These are phyloP conservation scores for Leptothorax acervorum DNA, from an alignment of 2,888 invertebrate genomes.

Conservation along the genomic window DNA sequence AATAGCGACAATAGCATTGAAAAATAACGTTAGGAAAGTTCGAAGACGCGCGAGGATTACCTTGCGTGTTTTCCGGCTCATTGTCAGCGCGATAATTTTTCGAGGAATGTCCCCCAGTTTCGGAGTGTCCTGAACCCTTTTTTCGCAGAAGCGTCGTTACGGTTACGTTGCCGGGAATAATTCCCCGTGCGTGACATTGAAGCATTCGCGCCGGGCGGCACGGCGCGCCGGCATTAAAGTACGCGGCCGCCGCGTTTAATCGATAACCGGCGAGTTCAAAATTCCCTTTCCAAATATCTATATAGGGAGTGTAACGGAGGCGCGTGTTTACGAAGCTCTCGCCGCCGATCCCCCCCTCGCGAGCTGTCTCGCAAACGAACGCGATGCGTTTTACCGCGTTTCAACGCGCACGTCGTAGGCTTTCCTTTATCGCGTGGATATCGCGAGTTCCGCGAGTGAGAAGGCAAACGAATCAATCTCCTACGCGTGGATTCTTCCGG, in stretches of 20 bases:
- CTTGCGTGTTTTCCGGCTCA: not conserved
- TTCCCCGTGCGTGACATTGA: conserved; percentile 53
- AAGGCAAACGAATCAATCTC: not conserved
- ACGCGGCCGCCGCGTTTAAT: conserved; percentile 45
- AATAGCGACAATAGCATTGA: not conserved
- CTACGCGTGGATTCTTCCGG: not conserved
- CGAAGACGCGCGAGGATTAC: too few species aligned
- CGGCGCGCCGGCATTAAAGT: conserved; percentile 49
- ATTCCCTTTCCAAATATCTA: conserved; percentile 56
- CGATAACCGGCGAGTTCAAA: conserved; percentile 54
- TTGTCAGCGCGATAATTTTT: not conserved
- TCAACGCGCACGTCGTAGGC: not conserved
- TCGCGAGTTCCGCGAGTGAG: conserved; percentile 10
- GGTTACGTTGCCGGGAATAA: conserved; percentile 13
- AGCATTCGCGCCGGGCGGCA: conserved; percentile 27
- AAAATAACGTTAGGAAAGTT: not conserved
- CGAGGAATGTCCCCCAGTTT: conserved; percentile 40
- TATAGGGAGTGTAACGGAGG: conserved; percentile 41
- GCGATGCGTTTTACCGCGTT: not conserved
- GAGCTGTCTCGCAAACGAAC: not conserved
- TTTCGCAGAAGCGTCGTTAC: conserved; percentile 35
- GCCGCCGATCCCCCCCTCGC: not conserved
- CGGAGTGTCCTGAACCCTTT: not conserved
- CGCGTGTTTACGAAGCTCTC: conserved; percentile 39
- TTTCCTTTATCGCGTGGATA: too few species aligned